Evolutionary conservation across 1,140 invertebrate species (phyloP).

Genomic region (Anoplophora glabripennis): DNA sequence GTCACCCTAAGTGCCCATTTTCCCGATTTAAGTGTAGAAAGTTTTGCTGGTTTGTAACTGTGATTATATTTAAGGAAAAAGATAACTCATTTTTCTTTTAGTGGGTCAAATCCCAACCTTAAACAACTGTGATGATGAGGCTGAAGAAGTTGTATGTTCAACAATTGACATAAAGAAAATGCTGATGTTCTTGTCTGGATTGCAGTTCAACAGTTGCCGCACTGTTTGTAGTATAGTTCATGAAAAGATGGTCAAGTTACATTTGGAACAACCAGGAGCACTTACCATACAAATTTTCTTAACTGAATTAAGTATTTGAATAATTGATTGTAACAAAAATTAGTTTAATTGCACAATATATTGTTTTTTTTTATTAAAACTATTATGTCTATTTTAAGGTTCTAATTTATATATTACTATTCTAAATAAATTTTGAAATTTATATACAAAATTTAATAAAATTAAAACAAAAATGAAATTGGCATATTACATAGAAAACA

Average conservation of each 20-base stretch:
- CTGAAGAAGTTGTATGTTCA: slow-evolving; percentile 25
- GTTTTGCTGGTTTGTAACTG: slow-evolving; percentile 54
- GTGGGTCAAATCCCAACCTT: slow-evolving; percentile 21
- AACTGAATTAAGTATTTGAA: slow-evolving; percentile 38
- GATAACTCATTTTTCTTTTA: too few species aligned
- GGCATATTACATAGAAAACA: too few species aligned
- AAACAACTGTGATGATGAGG: slow-evolving; percentile 24
- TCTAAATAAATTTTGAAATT: too few species aligned
- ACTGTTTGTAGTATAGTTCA: slow-evolving; percentile 47
- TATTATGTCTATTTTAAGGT: too few species aligned
- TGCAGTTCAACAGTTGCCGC: slow-evolving; percentile 44
- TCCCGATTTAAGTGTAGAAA: slow-evolving; percentile 59
- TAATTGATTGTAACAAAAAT: slow-evolving; percentile 5
- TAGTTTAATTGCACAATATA: neutral
- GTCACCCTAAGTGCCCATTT: slow-evolving; percentile 78
- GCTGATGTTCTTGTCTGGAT: slow-evolving; percentile 45
- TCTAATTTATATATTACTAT: too few species aligned
- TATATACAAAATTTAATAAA: too few species aligned
- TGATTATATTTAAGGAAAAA: too few species aligned
- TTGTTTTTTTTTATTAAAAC: too few species aligned
- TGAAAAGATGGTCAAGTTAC: slow-evolving; percentile 47
- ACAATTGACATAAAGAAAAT: slow-evolving; percentile 48
- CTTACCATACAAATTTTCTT: slow-evolving; percentile 45
- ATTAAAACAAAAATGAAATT: too few species aligned
- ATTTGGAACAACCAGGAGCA: slow-evolving; percentile 42